Evolutionary conservation across 1,140 invertebrate genomes (phyloP).

Genomic region (Caerostris extrusa): DNA sequence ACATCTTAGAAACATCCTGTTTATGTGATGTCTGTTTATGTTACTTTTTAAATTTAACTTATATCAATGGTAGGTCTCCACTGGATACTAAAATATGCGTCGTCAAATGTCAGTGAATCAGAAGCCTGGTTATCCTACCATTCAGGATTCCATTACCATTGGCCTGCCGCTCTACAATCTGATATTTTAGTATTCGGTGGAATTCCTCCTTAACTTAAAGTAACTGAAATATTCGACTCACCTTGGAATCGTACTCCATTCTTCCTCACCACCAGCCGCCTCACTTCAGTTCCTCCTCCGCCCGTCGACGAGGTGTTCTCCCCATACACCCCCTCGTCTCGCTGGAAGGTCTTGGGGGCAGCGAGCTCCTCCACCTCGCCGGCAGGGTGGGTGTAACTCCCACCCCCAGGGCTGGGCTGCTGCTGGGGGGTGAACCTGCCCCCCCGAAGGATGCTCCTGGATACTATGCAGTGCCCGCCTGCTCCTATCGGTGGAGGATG

Average conservation of each 20-base stretch:
- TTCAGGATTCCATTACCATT: too few species aligned
- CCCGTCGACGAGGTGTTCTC: not conserved
- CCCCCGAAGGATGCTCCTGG: slow-evolving; percentile 53
- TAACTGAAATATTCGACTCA: not conserved
- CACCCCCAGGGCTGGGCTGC: not conserved
- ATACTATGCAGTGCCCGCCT: slow-evolving; percentile 65
- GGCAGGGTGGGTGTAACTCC: slow-evolving; percentile 65
- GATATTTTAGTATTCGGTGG: too few species aligned
- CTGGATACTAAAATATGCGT: too few species aligned
- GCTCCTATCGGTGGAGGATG: slow-evolving; percentile 52
- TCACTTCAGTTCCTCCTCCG: slow-evolving; percentile 48
- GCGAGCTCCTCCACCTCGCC: slow-evolving; percentile 69
- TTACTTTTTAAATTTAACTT: too few species aligned
- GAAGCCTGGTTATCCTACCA: too few species aligned
- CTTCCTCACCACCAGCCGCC: slow-evolving; percentile 73
- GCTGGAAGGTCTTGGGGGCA: slow-evolving; percentile 44
- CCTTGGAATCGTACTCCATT: slow-evolving; percentile 77
- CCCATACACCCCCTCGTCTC: slow-evolving; percentile 25
- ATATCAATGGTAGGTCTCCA: too few species aligned
- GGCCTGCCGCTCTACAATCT: too few species aligned
- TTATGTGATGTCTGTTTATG: too few species aligned
- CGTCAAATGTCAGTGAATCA: too few species aligned
- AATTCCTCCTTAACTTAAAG: too few species aligned
- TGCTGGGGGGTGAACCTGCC: not conserved
- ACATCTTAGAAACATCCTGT: too few species aligned